Evolutionary conservation across 2,113 vertebrate genomes (phyloP), one percentile per base, ranked within the genome.

Genomic region (Thunnus thynnus): DNA sequence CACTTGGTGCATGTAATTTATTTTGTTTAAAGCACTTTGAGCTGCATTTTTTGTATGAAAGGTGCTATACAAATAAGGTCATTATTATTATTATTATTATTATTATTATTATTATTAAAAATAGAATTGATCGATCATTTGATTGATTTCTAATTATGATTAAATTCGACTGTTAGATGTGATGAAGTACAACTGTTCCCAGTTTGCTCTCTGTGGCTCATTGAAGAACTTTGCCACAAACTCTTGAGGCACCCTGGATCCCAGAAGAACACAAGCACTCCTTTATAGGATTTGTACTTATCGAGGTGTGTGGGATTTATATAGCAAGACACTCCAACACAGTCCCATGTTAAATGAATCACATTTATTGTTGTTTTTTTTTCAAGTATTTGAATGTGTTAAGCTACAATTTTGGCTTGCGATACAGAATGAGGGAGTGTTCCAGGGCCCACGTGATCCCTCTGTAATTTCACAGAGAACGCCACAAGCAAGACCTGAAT

Each of bases 401-500:
- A 51, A 85, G 88, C 48, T 67, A 30, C 72, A 36, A 78, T 78
- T 80, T 68, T 61, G 32, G 84, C 64, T 69, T 27, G 60, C 65
- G 75, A 44, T 71, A 57, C 14, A 68, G 44, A 71, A 78, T 75
- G 61, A 64, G 41, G 64, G 25, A 77, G 66, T 80, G 63, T 89
- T 89, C 48, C 63, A 70, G 60, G 74, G 69, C 73, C 65, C 64
- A 56, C 13, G n/a, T 83, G 82, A 87, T 85, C 67, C 48, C 52
- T 84, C 80, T 78, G 47, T 88, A 85, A 84, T 78, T 79, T 66
- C 72, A 78, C 71, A 71, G 62, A 72, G 58, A 85, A 83, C 25
- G 76, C 89, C 85, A 84, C 18, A 6, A 90, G 89, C 86, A 57
- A 87, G 72, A 91, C 86, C 86, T 91, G 90, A 85, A 88, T 75